Evolutionary conservation across 2,113 vertebrate genomes (phyloP), one percentile per base, ranked within the genome.

Genomic region (Seriola dumerili): DNA sequence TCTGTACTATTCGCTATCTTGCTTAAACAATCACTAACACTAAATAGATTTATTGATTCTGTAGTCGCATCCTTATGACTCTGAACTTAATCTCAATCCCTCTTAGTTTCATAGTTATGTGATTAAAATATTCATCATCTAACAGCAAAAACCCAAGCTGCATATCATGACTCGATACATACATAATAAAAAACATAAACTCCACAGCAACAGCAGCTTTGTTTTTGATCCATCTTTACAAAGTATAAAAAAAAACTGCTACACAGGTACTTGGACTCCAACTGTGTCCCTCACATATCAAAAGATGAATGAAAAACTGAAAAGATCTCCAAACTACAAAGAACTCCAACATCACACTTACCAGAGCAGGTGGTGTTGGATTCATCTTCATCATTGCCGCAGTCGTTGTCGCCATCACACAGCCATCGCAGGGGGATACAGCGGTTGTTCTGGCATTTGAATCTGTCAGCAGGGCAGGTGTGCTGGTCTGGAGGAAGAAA

Each of bases 361-460:
- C 98, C 97, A 40, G 98, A 99, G 87, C 98, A 99, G 32, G 98
- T 99, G 72, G 96, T 96, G 78, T 99, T 99, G 62, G 98, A 99
- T 85, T 99, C 98, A 0, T 99, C 98, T 84, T 99, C 98, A 0
- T 97, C 97, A 61, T 98, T 98, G 2, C 98, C 98, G 0, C 98
- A 99, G 94, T 99, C 98, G 0, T 99, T 99, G 94, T 99, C 98
- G 0, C 98, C 98, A 0, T 99, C 98, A 4, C 98, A 99, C 44
- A 99, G 96, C 98, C 98, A 99, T 81, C 98, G 97, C 91, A 97
- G 96, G 40, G 98, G 98, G 86, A 99, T 99, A 74, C 98, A 99
- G 64, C 98, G 96, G 91, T 99, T 99, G 92, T 98, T 99, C 91
- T 99, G 96, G 76, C 98, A 99, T 89, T 99, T 99, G 92, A 99